Percentiles rank a stretch among this genome's conserved stretches.
These are phyloP conservation scores for Solea senegalensis DNA, from an alignment of 2,113 vertebrate genomes.

Conservation along the genomic window DNA sequence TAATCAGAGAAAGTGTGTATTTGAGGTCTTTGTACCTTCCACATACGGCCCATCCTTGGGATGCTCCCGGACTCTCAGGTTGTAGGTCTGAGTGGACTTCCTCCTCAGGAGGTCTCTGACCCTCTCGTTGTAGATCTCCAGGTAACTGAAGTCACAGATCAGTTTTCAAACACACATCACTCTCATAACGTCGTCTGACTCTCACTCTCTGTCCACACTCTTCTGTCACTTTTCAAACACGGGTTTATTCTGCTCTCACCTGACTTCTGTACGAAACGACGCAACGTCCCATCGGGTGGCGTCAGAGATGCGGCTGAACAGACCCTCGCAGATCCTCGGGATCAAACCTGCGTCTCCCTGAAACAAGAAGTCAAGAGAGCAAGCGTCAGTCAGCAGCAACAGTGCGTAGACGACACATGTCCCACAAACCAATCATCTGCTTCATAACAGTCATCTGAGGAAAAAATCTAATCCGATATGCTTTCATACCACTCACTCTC, in stretches of 20 bases:
- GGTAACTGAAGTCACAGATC: conserved; percentile 82
- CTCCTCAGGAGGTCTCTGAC: conserved; percentile 94
- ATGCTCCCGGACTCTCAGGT: conserved; percentile 94
- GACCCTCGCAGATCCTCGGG: conserved; percentile 94
- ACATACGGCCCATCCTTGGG: conserved; percentile 97
- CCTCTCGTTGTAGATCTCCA: conserved; percentile 97
- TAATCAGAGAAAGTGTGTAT: too few relatives aligned
- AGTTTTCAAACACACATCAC: neutral
- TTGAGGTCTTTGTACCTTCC: conserved; percentile 67
- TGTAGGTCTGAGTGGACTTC: conserved; percentile 93
- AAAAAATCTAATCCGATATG: too few relatives aligned
- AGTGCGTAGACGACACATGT: too few relatives aligned
- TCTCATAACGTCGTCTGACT: too few relatives aligned
- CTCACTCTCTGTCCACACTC: too few relatives aligned
- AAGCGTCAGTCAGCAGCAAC: neutral
- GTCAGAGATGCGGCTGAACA: conserved; percentile 89
- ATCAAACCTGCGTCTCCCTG: conserved; percentile 94
- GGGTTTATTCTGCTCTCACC: conserved; percentile 74
- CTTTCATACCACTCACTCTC: too few relatives aligned
- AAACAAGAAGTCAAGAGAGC: conserved; percentile 1
- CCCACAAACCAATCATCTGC: too few relatives aligned
- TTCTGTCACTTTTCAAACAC: neutral
- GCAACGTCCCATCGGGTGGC: conserved; percentile 89
- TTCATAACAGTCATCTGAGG: too few relatives aligned
- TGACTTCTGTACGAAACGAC: conserved; percentile 96